Base-by-base conservation (phyloP, 2,797 vertebrate genomes). In the Acanthurus lineatus region DNA sequence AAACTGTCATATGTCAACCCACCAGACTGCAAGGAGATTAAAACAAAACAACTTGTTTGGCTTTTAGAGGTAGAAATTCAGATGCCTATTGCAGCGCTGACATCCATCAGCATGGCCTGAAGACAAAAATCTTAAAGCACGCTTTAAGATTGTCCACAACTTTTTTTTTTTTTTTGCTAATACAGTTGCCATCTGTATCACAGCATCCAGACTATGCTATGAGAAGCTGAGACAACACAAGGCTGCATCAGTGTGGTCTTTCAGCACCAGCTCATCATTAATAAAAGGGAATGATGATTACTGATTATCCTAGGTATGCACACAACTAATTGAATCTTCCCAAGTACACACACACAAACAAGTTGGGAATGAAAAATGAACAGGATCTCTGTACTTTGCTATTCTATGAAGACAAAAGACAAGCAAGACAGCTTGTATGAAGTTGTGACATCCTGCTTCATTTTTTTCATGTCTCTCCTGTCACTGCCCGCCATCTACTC, bases 1-100 rank as follows among this genome's bases (percentile, higher is more conserved):
- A 70, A 86, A 84, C 83, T 86, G 86, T 87, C 86, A 88, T 54
- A 73, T 85, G 74, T 84, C 83, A 85, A 86, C 63, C 81, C 64
- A 67, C 82, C 76, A 79, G 35, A 81, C 70, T 80, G 76, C 65
- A 81, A 51, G 52, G 75, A 87, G 75, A 86, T 88, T 80, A 86
- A 90, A 91, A 88, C 64, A 77, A 82, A 86, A 81, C 63, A 85
- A 76, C 85, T 85, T 32, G 68, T 85, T 80, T 88, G 73, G 49
- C 77, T 83, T 79, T 81, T 63, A 73, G 73, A 77, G 57, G 76
- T 52, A 79, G 57, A 86, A 25, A 72, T 65, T 53, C 48, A 22
- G 35, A 52, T 61, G 63, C 16, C 25, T 51, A 66, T 51, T 73
- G 74, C 59, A 61, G 59, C 62, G 9, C 69, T 73, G 79, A 70